Percentiles rank a stretch among this genome's conserved stretches.
Conservation (phyloP, 2,797 vertebrate genomes). For the Kryptolebias ocellatus region DNA sequence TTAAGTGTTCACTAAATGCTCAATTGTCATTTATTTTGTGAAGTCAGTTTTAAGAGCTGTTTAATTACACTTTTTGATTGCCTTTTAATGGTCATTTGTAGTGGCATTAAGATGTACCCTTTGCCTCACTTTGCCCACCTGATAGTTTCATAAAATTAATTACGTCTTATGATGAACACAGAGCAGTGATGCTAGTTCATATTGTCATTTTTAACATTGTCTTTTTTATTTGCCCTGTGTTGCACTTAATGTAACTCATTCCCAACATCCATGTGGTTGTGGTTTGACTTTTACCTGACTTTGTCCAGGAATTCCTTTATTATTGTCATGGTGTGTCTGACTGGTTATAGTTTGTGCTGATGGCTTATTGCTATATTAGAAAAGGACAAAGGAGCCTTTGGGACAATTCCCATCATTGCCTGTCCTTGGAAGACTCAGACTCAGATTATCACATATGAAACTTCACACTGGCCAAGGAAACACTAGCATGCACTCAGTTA, state of each 20-base stretch:
- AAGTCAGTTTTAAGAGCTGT: not conserved
- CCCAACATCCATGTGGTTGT: slow-evolving; percentile 20
- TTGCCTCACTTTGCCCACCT: not conserved
- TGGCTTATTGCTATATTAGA: slow-evolving; percentile 61
- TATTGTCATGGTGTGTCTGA: slow-evolving; percentile 53
- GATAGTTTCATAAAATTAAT: not conserved
- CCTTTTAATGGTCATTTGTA: not conserved
- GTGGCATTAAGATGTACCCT: not conserved
- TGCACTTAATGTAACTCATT: slow-evolving; percentile 2
- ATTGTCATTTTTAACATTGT: not conserved
- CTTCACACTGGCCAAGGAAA: slow-evolving; percentile 8
- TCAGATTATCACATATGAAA: slow-evolving; percentile 53
- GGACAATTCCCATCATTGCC: slow-evolving; percentile 59
- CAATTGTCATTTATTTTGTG: not conserved
- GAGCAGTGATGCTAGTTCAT: not conserved
- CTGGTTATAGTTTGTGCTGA: slow-evolving; percentile 63
- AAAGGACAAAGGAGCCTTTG: slow-evolving; percentile 69
- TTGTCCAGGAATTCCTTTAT: slow-evolving; percentile 56
- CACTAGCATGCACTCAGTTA: not conserved
- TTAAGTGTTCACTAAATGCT: not conserved
- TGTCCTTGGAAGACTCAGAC: slow-evolving; percentile 65
- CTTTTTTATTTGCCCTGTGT: not conserved
- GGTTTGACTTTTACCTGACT: slow-evolving; percentile 68
- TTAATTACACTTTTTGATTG: not conserved
- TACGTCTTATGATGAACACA: not conserved